phyloP scores from a whole-genome alignment of 2,797 vertebrate genomes.

The Erethizon dorsatum region DNA sequence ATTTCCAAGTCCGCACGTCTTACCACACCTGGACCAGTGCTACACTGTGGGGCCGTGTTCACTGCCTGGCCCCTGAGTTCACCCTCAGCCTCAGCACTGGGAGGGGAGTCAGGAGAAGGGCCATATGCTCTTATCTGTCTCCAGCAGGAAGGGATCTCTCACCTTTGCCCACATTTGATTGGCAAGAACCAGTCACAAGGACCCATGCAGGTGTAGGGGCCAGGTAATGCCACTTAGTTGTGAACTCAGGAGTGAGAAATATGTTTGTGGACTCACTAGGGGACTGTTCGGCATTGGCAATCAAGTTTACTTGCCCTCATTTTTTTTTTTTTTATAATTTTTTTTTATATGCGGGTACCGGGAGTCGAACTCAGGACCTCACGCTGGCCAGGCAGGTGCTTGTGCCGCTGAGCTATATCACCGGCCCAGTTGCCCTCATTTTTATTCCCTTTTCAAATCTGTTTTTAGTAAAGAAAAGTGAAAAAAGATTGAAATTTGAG shows the following conservation, averaged over 20 bases:
- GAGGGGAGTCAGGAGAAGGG: not conserved
- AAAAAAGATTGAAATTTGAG: conserved; percentile 46
- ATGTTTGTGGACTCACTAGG: not conserved
- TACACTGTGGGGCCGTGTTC: not conserved
- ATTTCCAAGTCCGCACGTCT: not conserved
- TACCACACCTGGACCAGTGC: not conserved
- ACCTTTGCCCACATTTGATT: not conserved
- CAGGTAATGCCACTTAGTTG: not conserved
- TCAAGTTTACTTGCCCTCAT: not conserved
- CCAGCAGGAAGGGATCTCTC: not conserved
- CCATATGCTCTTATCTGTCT: not conserved
- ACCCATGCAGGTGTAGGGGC: fast-evolving
- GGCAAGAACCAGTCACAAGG: not conserved
- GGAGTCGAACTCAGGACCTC: too few relatives aligned
- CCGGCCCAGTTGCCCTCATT: not conserved
- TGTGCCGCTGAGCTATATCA: too few relatives aligned
- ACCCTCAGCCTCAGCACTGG: not conserved
- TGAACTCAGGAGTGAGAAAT: not conserved
- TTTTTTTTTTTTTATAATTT: not conserved
- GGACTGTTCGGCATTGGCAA: not conserved
- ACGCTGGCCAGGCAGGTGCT: too few relatives aligned
- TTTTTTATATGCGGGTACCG: too few relatives aligned
- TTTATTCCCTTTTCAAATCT: conserved; percentile 60
- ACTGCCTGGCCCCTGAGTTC: not conserved
- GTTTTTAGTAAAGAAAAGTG: conserved; percentile 72